Base-by-base conservation (phyloP, 2,113 vertebrate species). In the Scophthalmus maximus region DNA sequence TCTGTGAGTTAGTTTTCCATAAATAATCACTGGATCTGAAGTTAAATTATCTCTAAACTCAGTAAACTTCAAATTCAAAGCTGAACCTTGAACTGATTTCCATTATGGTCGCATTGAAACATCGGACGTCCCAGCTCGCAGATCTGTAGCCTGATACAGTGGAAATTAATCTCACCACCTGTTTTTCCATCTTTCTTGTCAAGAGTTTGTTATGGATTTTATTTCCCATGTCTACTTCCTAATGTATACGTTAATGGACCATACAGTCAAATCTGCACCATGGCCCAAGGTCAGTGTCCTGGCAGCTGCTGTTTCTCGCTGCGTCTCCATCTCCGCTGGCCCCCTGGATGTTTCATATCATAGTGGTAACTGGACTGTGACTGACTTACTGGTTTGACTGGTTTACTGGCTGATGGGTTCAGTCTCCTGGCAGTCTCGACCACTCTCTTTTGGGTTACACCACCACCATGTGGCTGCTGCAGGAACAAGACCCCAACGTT, bases 241-340 rank as follows among this genome's bases (percentile, higher is more conserved):
- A 2, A 20, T 47, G 47, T 61, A 58, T 73, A 49, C 55, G 12
- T 76, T 55, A 63, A 68, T 79, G 22, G 23, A 36, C 51, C 22
- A 75, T 68, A 26, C 58, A 49, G 59, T 69, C 72, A 64, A 50
- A 36, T 78, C 52, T 76, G 26, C 49, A 49, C 44, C 40, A n/a
- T n/a, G 44, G 84, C 69, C 60, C 85, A 89, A 89, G 84, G 88
- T 47, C 82, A 34, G 59, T n/a, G 40, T 47, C 68, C 32, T 68
- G 69, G 73, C 64, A 79, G 61, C 71, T 67, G 32, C 59, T n/a
- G 40, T 63, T 64, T 68, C 61, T 68, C 10, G 26, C 74, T 64
- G 57, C 57, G 53, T 58, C 71, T 66, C 69, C 61, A 67, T 53
- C 67, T 57, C 67, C 44, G 47, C 62, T 44, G 65, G n/a, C 68